phyloP scores from a whole-genome alignment of 37 sponge, comb jelly and placozoan species.

The Hexactinellida sp. region DNA sequence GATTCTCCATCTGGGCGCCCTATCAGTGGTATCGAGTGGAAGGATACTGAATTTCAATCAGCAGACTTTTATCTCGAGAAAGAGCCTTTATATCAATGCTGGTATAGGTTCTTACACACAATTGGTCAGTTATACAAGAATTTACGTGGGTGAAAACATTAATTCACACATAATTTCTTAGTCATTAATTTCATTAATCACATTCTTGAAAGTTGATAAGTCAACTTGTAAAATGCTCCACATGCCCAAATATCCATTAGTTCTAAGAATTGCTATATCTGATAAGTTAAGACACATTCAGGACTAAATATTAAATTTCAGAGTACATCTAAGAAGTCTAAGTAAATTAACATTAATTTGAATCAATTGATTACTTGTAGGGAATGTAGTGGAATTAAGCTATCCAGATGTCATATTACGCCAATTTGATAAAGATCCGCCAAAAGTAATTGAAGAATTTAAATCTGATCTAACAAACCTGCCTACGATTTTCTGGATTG shows the following conservation, averaged over 20 bases:
- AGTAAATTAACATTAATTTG: not conserved
- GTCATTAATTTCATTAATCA: too few relatives aligned
- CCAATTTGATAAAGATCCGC: not conserved
- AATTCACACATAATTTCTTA: too few relatives aligned
- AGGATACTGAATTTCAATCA: not conserved
- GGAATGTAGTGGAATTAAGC: constrained; percentile 64
- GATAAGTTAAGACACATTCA: too few relatives aligned
- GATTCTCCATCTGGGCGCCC: not conserved
- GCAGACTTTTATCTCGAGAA: constrained; percentile 11
- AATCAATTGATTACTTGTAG: not conserved
- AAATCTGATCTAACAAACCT: not conserved
- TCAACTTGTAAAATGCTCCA: too few relatives aligned
- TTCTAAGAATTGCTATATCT: too few relatives aligned
- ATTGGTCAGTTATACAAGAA: constrained; percentile 32
- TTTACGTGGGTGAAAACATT: too few relatives aligned
- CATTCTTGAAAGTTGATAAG: too few relatives aligned
- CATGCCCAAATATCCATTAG: too few relatives aligned
- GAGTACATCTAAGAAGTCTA: too few relatives aligned
- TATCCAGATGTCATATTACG: constrained; percentile 29
- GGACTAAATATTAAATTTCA: too few relatives aligned
- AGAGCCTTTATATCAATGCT: constrained; percentile 53
- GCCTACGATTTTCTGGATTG: not conserved
- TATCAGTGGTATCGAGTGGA: constrained; percentile 2
- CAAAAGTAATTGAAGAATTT: not conserved
- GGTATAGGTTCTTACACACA: constrained; percentile 78